These are phyloP conservation scores for Agrochola litura DNA, from an alignment of 2,888 invertebrate species.

Conservation along the genomic window DNA sequence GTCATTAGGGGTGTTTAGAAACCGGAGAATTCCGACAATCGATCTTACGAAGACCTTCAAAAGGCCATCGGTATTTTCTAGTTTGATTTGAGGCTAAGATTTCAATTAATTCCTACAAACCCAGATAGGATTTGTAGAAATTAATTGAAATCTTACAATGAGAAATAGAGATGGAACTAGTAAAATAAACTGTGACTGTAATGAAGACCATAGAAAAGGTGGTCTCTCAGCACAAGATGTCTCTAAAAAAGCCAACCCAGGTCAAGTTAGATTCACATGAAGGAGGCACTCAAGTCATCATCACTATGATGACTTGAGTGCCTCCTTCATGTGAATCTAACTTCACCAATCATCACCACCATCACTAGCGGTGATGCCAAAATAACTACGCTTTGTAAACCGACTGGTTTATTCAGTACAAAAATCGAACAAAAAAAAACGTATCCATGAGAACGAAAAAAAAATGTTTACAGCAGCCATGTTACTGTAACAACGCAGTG, in stretches of 20 bases:
- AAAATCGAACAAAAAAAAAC: conserved; percentile 3
- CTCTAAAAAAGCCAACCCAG: neutral
- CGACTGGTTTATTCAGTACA: neutral
- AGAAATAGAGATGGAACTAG: too few species aligned
- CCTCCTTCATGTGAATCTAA: too few species aligned
- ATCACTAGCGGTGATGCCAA: neutral
- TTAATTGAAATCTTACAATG: neutral
- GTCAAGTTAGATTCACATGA: neutral
- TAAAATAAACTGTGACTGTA: neutral
- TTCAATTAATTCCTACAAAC: neutral
- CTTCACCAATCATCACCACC: neutral
- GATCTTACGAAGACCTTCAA: neutral
- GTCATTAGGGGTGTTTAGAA: neutral
- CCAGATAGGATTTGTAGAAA: too few species aligned
- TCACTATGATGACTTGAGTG: too few species aligned
- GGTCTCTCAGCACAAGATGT: neutral
- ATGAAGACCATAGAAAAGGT: neutral
- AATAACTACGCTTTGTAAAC: neutral
- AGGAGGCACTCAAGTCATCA: neutral
- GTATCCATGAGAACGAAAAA: neutral
- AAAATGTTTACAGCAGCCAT: conserved; percentile 16
- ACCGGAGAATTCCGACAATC: neutral
- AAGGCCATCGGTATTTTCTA: neutral
- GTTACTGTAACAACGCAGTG: conserved; percentile 27
- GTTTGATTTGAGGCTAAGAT: neutral